A percentile compares a stretch with the other conserved stretches of the same genome.
phyloP scores from a whole-genome alignment of 2,888 invertebrate genomes.

The Taphrorychus bicolor region DNA sequence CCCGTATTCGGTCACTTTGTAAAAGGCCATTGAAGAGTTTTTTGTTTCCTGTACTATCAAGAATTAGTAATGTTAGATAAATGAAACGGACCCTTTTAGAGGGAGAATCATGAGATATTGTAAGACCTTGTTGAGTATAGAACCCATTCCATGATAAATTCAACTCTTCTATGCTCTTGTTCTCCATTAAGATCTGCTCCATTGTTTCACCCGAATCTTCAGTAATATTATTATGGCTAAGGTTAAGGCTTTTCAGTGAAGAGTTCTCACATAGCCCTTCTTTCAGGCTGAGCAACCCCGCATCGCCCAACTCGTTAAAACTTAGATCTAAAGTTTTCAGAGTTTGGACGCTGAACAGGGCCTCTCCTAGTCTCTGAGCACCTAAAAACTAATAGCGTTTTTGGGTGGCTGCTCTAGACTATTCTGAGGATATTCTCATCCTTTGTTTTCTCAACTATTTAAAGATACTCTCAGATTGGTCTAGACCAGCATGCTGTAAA shows the following conservation, averaged over 20 bases:
- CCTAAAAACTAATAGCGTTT: no score
- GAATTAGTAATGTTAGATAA: background rate
- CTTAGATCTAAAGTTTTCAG: slow-evolving; percentile 58
- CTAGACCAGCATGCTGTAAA: no score
- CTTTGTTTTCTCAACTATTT: no score
- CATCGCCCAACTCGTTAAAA: slow-evolving; percentile 59
- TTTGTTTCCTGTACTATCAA: slow-evolving; percentile 51
- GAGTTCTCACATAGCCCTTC: slow-evolving; percentile 53
- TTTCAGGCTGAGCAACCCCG: slow-evolving; percentile 56
- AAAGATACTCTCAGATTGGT: no score
- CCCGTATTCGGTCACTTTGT: slow-evolving; percentile 51
- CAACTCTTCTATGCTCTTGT: slow-evolving; percentile 59
- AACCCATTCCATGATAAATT: slow-evolving; percentile 66
- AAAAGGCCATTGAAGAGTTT: slow-evolving; percentile 55
- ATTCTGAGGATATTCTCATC: no score
- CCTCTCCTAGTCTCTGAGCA: slow-evolving; percentile 54
- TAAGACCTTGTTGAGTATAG: slow-evolving; percentile 55
- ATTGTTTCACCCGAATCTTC: slow-evolving; percentile 57
- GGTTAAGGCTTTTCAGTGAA: slow-evolving; percentile 57
- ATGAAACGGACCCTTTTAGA: background rate
- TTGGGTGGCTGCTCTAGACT: no score
- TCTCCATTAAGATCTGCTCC: slow-evolving; percentile 56
- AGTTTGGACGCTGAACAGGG: slow-evolving; percentile 52
- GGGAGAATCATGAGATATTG: background rate
- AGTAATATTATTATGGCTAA: slow-evolving; percentile 63